Evolutionary conservation across 2,888 invertebrate genomes (phyloP), one percentile per base, ranked within the genome.

Genomic region (Heliconius aoede): DNA sequence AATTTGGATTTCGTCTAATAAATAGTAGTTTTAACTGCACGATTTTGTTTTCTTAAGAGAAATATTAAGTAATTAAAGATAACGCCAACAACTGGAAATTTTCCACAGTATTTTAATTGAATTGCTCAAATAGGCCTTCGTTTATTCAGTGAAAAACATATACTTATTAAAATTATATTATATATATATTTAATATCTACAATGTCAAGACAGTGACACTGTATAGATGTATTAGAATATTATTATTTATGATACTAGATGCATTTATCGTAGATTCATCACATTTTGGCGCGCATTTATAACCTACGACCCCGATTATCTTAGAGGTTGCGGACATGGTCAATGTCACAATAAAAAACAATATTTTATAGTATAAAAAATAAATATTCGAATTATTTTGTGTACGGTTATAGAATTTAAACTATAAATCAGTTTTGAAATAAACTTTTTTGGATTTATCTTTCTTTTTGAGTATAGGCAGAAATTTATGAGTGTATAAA

Each of bases 291-390:
- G 60, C 74, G 67, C 67, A 67, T 68, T 74, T 68, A 60, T 60
- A 24, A 58, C 40, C 61, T 51, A 21, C 40, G 32, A 61, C 24
- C 30, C n/a, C 62, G 46, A 13, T 36, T 73, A 67, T 40, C 67
- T 24, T 18, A 72, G 61, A 60, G 76, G 67, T 60, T 67, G 60
- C 46, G 73, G 73, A 73, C 73, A 73, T 61, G 61, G 73, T 73
- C 67, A 73, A 76, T 67, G 76, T 73, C 62, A 76, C 15, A 51
- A 40, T 21, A 55, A 68, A 46, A 46, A 69, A 69, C n/a, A 51
- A 5, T 13, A 51, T 21, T 68, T 68, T 51, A 28, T 21, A 28
- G 7, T 28, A 68, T 21, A 64, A 30, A 64, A 32, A 21, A n/a
- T 15, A 26, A 15, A 60, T 26, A 60, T 28, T 15, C 26, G 13